These are phyloP conservation scores for Arvicanthis niloticus DNA, from an alignment of 2,113 vertebrate species.

Conservation along the genomic window DNA sequence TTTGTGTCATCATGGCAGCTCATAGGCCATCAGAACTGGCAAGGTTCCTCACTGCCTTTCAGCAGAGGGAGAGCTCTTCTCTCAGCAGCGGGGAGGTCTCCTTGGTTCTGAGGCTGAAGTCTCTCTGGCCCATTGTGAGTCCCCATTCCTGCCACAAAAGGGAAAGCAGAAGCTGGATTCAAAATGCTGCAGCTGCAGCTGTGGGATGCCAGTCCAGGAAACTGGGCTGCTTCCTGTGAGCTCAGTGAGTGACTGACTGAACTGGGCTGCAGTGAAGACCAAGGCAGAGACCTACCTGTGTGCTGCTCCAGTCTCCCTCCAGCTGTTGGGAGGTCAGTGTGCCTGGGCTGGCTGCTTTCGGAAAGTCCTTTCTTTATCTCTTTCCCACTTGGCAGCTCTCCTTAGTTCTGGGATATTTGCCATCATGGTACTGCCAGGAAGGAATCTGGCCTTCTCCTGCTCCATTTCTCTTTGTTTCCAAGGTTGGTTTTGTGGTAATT, in stretches of 20 bases:
- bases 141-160: background rate
- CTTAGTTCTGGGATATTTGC: conserved; percentile 73
- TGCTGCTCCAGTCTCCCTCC: conserved; percentile 55
- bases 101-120: conserved; percentile 52
- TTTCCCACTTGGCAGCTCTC: conserved; percentile 71
- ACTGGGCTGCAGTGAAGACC: conserved; percentile 70
- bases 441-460: conserved; percentile 74
- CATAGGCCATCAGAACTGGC: background rate
- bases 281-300: conserved; percentile 82
- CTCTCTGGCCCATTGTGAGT: conserved; percentile 47
- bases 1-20: background rate
- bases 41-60: conserved; percentile 45
- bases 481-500: conserved; percentile 76
- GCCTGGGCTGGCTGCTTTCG: conserved; percentile 49
- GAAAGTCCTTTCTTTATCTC: conserved; percentile 64
- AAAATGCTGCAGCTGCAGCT: conserved; percentile 70
- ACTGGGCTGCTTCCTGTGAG: conserved; percentile 47
- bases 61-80: background rate
- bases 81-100: conserved; percentile 33
- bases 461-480: conserved; percentile 76
- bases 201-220: conserved; percentile 63
- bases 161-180: conserved; percentile 48
- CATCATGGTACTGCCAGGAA: conserved; percentile 74
- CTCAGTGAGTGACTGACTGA: conserved; percentile 65
- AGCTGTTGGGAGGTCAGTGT: conserved; percentile 45